Conservation (phyloP, 2,888 invertebrate genomes). For the Labia minor region DNA sequence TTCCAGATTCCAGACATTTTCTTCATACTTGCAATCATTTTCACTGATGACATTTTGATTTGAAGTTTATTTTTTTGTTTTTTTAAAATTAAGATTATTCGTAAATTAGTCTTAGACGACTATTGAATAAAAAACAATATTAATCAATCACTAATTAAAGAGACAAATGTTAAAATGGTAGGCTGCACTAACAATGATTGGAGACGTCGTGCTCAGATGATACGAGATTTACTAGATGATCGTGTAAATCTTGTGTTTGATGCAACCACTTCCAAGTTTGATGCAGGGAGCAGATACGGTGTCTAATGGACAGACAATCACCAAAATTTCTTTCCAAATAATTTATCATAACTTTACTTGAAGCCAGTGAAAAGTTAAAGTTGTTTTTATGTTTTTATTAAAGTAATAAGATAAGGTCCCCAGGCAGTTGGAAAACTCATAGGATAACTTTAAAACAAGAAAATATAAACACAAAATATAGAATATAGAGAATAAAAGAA, state of each 20-base stretch:
- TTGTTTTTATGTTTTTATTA: neutral
- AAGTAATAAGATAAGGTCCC: no score
- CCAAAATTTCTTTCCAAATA: slow-evolving; percentile 52
- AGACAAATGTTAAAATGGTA: slow-evolving; percentile 16
- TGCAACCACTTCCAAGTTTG: slow-evolving; percentile 94
- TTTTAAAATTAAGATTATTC: neutral
- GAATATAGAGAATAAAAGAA: neutral
- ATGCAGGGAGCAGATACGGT: slow-evolving; percentile 77
- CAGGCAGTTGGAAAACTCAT: no score
- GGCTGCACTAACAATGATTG: slow-evolving; percentile 17
- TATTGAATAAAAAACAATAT: slow-evolving; percentile 16
- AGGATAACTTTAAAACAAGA: neutral
- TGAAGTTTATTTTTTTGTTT: no score
- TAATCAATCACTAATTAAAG: no score
- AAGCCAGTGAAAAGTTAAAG: neutral
- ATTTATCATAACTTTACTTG: neutral
- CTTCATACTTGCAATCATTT: neutral
- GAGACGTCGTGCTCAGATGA: slow-evolving; percentile 58
- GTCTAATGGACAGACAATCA: slow-evolving; percentile 79
- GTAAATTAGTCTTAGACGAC: neutral
- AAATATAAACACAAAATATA: neutral
- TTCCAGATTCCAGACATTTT: neutral
- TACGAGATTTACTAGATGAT: slow-evolving; percentile 71
- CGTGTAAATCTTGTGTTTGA: slow-evolving; percentile 78
- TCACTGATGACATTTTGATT: neutral